Percentiles rank a stretch among this genome's conserved stretches.
phyloP scores from a whole-genome alignment of 2,797 vertebrate genomes.

The Rallus crepitans region DNA sequence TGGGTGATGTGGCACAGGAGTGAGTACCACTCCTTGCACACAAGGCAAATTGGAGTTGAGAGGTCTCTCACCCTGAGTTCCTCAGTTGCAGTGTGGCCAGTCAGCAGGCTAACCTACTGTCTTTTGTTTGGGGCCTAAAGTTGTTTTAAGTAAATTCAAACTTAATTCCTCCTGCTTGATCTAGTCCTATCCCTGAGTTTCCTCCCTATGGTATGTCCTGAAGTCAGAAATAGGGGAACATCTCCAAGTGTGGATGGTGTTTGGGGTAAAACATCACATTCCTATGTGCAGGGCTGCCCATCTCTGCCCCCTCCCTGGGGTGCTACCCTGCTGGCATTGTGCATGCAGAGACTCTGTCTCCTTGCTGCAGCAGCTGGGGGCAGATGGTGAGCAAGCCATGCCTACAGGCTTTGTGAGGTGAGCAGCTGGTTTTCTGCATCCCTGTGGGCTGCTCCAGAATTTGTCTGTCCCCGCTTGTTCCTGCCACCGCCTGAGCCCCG shows the following conservation, averaged over 20 bases:
- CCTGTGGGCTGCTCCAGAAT: accelerated
- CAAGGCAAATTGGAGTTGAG: not conserved
- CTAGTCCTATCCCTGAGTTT: not conserved
- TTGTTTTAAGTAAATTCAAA: not conserved
- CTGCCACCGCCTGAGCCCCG: not conserved
- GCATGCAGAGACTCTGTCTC: accelerated
- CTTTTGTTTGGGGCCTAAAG: not conserved
- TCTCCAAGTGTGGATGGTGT: not conserved
- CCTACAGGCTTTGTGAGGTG: not conserved
- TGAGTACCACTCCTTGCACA: not conserved
- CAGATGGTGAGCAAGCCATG: not conserved
- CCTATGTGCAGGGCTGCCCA: not conserved
- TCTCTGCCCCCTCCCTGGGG: not conserved
- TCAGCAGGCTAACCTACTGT: accelerated
- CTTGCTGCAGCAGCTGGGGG: not conserved
- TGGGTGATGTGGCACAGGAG: not conserved
- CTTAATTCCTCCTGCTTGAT: not conserved
- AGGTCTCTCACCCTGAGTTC: not conserved
- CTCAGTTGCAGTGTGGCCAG: not conserved
- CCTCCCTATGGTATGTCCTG: not conserved
- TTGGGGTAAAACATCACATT: not conserved
- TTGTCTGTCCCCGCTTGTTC: not conserved
- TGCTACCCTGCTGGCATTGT: accelerated
- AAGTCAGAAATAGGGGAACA: not conserved
- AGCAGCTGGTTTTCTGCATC: not conserved